Evolutionary conservation across 2,888 invertebrate species (phyloP), one percentile per base, ranked within the genome.

Genomic region (Hipparchia sbordonii): DNA sequence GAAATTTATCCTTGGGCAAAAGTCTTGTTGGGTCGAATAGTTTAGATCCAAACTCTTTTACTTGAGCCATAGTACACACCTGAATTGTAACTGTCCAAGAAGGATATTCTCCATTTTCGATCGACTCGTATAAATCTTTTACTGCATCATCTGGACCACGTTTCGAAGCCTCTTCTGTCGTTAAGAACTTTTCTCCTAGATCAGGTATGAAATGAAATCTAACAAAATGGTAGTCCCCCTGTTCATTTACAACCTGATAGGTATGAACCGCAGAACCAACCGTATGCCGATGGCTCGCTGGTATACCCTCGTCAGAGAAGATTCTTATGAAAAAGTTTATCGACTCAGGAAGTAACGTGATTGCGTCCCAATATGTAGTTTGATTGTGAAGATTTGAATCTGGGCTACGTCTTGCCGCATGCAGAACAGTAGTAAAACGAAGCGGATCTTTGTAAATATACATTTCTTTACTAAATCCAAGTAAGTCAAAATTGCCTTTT

Each of bases 291-390:
- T 95, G 96, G 4, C 98, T 98, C 86, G 98, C 97, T 0, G 98
- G 98, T 74, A 97, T 97, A n/a, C 98, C 98, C 77, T 98, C 95
- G 87, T 98, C 98, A 8, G 96, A 95, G 84, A 98, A 98, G 77
- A 98, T 91, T 87, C 98, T 95, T 88, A 96, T 92, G 62, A 96
- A 94, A 87, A 98, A 98, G 85, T 98, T 98, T 6, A 96, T 95
- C 3, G 96, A 95, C 89, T 98, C 98, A 0, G 98, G 97, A 51
- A 97, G 94, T 60, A 98, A 91, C 0, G 97, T 95, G 76, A 98
- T 94, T 83, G 98, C 98, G 86, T 98, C 98, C 98, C 98, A 98
- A 82, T 97, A 96, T 96, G 97, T 97, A 83, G 98, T 97, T 0
- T 96, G 90, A 88, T 98, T 98, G 89, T 97, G 97, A 46, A 98